A percentile compares a stretch with the other conserved stretches of the same genome.
Conservation (phyloP, 2,113 vertebrate genomes). For the Perca schrenkii region DNA sequence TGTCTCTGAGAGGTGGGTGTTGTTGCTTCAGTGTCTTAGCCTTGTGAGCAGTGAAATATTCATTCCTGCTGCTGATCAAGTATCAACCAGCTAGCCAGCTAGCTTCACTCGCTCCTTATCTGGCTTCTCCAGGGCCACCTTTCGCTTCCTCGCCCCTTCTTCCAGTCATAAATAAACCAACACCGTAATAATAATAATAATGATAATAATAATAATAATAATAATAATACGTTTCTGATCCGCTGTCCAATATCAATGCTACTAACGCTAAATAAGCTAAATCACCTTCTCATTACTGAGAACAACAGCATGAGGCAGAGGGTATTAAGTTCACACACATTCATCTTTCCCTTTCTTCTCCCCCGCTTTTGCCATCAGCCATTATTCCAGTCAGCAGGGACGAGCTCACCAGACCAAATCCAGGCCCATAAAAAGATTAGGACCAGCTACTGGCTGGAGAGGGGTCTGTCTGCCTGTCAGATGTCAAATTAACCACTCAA, state of each 20-base stretch:
- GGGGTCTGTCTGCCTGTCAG: not conserved
- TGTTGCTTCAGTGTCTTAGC: constrained; percentile 30
- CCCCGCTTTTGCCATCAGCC: not conserved
- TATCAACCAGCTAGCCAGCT: constrained; percentile 58
- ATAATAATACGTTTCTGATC: constrained; percentile 6
- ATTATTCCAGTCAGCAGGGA: constrained; percentile 52
- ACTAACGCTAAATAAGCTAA: not conserved
- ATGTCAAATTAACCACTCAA: constrained; percentile 14
- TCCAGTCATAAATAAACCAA: constrained; percentile 49
- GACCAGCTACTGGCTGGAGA: constrained; percentile 1
- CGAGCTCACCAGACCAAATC: constrained; percentile 50
- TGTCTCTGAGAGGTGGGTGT: constrained; percentile 15
- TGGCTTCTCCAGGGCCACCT: not conserved
- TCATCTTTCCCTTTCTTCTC: constrained; percentile 47
- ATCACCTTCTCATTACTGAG: not conserved
- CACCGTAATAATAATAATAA: not conserved
- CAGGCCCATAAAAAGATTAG: constrained; percentile 47
- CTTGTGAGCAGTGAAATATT: constrained; percentile 77
- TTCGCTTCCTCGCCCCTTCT: constrained; percentile 35
- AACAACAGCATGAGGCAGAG: constrained; percentile 3
- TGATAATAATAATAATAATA: too few relatives aligned
- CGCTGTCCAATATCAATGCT: not conserved
- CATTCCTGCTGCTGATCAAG: constrained; percentile 72
- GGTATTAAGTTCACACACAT: constrained; percentile 46
- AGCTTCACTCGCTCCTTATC: constrained; percentile 36